A percentile compares a stretch with the other conserved stretches of the same genome.
Conservation (phyloP, 2,888 invertebrate genomes). For the Ichneumoninae sp. region DNA sequence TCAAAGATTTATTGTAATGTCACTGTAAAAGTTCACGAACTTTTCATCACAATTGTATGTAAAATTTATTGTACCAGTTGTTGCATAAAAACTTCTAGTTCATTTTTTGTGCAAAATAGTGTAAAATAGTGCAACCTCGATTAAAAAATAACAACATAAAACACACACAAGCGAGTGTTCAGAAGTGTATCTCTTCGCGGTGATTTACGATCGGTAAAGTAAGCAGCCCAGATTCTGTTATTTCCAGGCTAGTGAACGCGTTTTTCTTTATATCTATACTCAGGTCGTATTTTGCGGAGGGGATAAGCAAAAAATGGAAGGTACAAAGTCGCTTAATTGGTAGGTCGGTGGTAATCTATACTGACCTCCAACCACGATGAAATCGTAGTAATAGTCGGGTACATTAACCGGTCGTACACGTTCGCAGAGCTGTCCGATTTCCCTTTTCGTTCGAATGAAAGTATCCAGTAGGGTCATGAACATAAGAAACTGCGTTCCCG, state of each 20-base stretch:
- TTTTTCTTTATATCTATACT: no score
- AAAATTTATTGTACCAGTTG: no score
- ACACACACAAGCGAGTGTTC: conserved; percentile 21
- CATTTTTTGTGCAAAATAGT: no score
- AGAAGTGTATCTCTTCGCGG: neutral
- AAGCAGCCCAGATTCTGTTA: no score
- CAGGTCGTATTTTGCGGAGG: no score
- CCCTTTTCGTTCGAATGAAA: conserved; percentile 85
- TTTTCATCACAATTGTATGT: no score
- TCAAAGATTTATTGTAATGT: no score
- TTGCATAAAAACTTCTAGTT: no score
- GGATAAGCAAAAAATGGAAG: neutral
- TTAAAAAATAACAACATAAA: neutral
- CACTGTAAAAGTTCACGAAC: neutral
- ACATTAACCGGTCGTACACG: conserved; percentile 85
- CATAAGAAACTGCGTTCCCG: conserved; percentile 86
- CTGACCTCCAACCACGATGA: conserved; percentile 88
- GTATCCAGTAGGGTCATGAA: conserved; percentile 89
- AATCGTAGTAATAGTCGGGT: conserved; percentile 87
- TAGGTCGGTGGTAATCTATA: conserved; percentile 48
- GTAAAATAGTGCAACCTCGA: conserved; percentile 38
- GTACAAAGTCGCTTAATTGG: neutral
- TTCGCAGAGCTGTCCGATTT: conserved; percentile 85
- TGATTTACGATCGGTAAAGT: neutral
- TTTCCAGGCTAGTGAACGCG: no score